A percentile compares a stretch with the other conserved stretches of the same genome.
Conservation (phyloP, 2,113 vertebrate genomes). For the Azemiops feae region DNA sequence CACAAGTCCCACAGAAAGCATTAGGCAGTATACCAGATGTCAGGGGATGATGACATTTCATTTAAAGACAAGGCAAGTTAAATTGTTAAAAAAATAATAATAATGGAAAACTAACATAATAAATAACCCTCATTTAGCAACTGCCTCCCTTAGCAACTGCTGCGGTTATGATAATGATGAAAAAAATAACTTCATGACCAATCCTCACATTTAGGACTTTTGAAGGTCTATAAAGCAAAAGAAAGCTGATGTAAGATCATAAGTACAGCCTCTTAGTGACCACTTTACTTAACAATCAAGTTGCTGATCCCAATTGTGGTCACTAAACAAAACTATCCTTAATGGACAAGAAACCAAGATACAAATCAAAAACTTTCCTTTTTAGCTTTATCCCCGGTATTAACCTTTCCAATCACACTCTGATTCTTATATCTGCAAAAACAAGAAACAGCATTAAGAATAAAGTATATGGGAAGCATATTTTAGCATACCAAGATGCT, state of each 20-base stretch:
- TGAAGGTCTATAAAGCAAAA: background rate
- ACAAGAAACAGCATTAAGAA: background rate
- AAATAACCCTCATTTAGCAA: background rate
- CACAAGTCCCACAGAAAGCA: background rate
- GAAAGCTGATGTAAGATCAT: background rate
- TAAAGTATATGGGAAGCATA: background rate
- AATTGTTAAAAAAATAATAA: slow-evolving; percentile 41
- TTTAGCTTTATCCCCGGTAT: background rate
- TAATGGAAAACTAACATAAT: slow-evolving; percentile 38
- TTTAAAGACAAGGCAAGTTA: slow-evolving; percentile 26
- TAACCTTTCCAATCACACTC: background rate
- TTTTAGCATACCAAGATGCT: background rate
- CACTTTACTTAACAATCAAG: background rate
- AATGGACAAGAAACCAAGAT: background rate
- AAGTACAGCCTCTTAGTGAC: background rate
- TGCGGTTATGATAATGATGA: background rate
- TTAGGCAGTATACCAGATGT: background rate
- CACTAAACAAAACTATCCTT: background rate
- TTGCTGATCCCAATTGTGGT: background rate
- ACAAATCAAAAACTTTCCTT: background rate
- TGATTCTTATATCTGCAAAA: background rate
- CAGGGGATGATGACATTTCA: background rate
- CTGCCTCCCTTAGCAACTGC: background rate
- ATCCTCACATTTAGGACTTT: background rate
- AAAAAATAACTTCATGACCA: background rate